These are phyloP conservation scores for Eremophila alpestris DNA, from an alignment of 2,797 vertebrate species.

Conservation along the genomic window DNA sequence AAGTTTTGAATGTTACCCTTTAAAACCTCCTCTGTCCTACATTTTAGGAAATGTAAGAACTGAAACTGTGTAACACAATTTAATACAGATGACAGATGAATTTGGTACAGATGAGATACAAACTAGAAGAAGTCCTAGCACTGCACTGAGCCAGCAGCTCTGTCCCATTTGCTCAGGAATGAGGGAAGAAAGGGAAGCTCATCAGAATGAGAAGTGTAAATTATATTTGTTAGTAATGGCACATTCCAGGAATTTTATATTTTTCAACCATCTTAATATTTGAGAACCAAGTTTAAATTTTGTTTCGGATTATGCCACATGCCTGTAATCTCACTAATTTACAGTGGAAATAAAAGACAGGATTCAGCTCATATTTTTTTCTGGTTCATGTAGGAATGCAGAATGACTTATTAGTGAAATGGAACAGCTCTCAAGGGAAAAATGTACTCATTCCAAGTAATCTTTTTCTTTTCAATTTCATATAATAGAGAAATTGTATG, in stretches of 20 bases:
- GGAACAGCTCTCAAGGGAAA: slow-evolving; percentile 72
- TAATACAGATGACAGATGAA: neutral
- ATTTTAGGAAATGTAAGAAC: neutral
- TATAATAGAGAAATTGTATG: neutral
- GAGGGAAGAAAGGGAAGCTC: neutral
- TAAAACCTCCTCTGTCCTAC: neutral
- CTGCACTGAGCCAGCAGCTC: neutral
- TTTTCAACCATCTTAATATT: neutral
- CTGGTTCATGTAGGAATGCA: neutral
- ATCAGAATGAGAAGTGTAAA: neutral
- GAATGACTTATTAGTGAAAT: slow-evolving; percentile 76
- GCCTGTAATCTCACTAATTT: neutral
- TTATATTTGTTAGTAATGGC: neutral
- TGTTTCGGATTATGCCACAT: neutral
- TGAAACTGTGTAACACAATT: neutral
- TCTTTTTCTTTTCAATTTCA: neutral
- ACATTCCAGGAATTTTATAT: neutral
- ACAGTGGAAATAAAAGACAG: neutral
- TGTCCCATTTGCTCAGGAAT: neutral
- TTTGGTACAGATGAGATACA: neutral
- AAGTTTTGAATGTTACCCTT: neutral
- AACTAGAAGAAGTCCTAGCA: neutral
- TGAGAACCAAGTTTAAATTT: neutral
- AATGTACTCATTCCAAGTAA: neutral
- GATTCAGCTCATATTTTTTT: neutral